Conservation (phyloP, 2,888 invertebrate genomes). For the Rosalia funebris region DNA sequence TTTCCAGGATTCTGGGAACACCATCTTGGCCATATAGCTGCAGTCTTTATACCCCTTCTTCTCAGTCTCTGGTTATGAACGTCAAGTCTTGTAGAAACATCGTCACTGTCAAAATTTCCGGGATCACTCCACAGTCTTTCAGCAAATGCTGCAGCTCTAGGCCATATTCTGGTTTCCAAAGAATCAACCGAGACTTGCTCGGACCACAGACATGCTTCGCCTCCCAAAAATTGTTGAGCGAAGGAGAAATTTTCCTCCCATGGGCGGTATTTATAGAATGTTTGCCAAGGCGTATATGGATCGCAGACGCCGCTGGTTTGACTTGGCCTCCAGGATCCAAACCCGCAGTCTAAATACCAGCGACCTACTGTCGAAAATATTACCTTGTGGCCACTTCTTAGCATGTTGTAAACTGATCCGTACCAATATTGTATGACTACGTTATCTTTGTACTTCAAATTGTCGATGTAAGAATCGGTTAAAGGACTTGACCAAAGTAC, state of each 20-base stretch:
- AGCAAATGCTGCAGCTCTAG: slow-evolving; percentile 79
- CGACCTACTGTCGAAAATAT: slow-evolving; percentile 85
- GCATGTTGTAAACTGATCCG: slow-evolving; percentile 74
- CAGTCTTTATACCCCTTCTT: slow-evolving; percentile 71
- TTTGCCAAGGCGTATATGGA: slow-evolving; percentile 86
- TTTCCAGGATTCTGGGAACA: slow-evolving; percentile 74
- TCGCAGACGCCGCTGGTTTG: slow-evolving; percentile 80
- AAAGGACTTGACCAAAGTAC: slow-evolving; percentile 80
- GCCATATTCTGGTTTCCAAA: slow-evolving; percentile 83
- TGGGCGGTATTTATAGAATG: slow-evolving; percentile 81
- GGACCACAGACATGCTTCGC: slow-evolving; percentile 84
- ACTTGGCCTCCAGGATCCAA: slow-evolving; percentile 82
- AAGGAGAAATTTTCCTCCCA: slow-evolving; percentile 67
- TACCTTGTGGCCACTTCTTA: slow-evolving; percentile 77
- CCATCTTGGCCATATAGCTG: slow-evolving; percentile 80
- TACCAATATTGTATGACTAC: slow-evolving; percentile 83
- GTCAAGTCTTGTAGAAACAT: slow-evolving; percentile 73
- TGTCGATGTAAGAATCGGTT: slow-evolving; percentile 64
- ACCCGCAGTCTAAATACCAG: slow-evolving; percentile 88
- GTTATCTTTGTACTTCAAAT: slow-evolving; percentile 55
- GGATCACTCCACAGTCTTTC: slow-evolving; percentile 79
- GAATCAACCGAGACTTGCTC: slow-evolving; percentile 80
- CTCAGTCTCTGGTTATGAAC: slow-evolving; percentile 71
- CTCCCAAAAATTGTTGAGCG: slow-evolving; percentile 69
- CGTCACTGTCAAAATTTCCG: slow-evolving; percentile 63